These are phyloP conservation scores for Anniella stebbinsi DNA, from an alignment of 2,797 vertebrate genomes.

Conservation along the genomic window DNA sequence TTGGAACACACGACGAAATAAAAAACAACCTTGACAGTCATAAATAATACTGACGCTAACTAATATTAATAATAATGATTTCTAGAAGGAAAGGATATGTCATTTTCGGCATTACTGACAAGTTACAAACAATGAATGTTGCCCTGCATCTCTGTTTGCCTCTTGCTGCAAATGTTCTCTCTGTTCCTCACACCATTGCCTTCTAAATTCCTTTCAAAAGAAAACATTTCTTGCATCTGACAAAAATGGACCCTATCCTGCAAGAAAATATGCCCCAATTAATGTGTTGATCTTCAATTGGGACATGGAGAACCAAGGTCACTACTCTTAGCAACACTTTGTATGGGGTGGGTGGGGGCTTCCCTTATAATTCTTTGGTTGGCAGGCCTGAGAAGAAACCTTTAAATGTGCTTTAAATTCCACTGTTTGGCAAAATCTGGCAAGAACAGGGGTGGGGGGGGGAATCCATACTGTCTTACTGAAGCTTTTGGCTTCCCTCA, in stretches of 20 bases:
- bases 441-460: not conserved
- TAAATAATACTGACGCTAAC: not conserved
- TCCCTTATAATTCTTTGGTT: not conserved
- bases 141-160: not conserved
- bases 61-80: not conserved
- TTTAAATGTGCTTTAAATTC: not conserved
- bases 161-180: not conserved
- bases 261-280: not conserved
- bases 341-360: too few species aligned
- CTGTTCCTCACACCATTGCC: conserved; percentile 46
- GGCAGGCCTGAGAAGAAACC: not conserved
- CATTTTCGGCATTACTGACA: not conserved
- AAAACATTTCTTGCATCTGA: not conserved
- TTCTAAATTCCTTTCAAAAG: conserved; percentile 56
- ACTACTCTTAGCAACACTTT: not conserved
- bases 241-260: not conserved
- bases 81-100: conserved; percentile 10
- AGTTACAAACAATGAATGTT: conserved; percentile 20
- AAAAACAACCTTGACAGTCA: not conserved
- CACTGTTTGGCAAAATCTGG: not conserved
- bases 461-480: too few species aligned
- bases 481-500: not conserved
- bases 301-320: not conserved
- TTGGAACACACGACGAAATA: conserved; percentile 40
- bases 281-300: not conserved